Percentiles rank a stretch among this genome's conserved stretches.
Conservation (phyloP, 2,797 vertebrate species). For the Dromococcyx pavoninus region DNA sequence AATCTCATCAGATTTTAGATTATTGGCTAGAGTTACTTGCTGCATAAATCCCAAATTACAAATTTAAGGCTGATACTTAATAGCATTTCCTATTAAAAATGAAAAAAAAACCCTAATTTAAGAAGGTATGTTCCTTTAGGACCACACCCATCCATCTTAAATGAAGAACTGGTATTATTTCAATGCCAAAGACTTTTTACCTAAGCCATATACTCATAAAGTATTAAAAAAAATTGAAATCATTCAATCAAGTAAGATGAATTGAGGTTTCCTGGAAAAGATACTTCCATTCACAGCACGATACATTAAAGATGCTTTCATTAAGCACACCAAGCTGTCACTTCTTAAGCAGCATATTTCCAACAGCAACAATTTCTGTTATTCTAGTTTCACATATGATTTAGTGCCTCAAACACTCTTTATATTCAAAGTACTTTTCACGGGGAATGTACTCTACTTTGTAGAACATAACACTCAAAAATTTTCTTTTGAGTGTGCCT, state of each 20-base stretch:
- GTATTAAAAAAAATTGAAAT: background rate
- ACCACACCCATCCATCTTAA: background rate
- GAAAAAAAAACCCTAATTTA: background rate
- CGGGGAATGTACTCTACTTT: background rate
- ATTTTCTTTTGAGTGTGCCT: background rate
- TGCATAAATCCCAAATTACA: background rate
- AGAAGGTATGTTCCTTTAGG: background rate
- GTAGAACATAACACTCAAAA: background rate
- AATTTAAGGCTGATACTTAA: background rate
- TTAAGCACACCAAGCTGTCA: background rate
- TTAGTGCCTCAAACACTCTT: background rate
- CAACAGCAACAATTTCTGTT: background rate
- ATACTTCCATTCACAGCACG: background rate
- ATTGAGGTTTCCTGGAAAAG: background rate
- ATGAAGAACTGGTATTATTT: background rate
- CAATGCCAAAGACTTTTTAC: background rate
- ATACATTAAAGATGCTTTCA: background rate
- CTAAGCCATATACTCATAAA: background rate
- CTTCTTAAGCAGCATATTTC: background rate
- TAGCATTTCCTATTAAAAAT: background rate
- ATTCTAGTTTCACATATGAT: background rate
- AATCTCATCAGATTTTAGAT: background rate
- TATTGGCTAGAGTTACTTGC: background rate
- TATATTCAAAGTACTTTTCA: background rate
- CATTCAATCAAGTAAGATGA: rapidly evolving